A percentile compares a stretch with the other conserved stretches of the same genome.
These are phyloP conservation scores for Helleia helle DNA, from an alignment of 2,888 invertebrate genomes.

Conservation along the genomic window DNA sequence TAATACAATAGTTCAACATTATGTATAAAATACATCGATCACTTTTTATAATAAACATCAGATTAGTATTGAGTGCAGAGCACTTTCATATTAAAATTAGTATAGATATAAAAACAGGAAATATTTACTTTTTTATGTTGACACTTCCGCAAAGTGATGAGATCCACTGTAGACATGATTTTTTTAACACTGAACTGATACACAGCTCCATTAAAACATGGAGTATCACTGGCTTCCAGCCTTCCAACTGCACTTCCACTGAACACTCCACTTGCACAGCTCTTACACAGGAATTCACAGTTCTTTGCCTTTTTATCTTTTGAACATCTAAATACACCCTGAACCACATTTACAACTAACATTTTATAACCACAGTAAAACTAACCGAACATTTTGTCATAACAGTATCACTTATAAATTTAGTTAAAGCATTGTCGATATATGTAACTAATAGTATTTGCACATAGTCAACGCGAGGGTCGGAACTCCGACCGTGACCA, in stretches of 20 bases:
- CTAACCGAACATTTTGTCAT: slow-evolving; percentile 38
- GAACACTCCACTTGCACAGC: slow-evolving; percentile 54
- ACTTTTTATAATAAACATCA: background rate
- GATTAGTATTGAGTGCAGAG: background rate
- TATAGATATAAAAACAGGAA: slow-evolving; percentile 43
- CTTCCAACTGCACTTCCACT: slow-evolving; percentile 39
- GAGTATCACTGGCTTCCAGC: slow-evolving; percentile 31
- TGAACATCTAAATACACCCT: slow-evolving; percentile 62
- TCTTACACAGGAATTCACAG: slow-evolving; percentile 43
- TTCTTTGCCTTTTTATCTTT: slow-evolving; percentile 46
- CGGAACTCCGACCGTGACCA: slow-evolving; percentile 52
- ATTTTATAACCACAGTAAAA: slow-evolving; percentile 55
- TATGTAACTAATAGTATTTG: slow-evolving; percentile 54
- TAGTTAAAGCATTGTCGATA: slow-evolving; percentile 74
- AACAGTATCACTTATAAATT: slow-evolving; percentile 56
- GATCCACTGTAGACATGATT: slow-evolving; percentile 22
- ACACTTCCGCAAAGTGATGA: slow-evolving; percentile 30
- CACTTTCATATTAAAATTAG: slow-evolving; percentile 31
- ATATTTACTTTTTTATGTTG: slow-evolving; percentile 58
- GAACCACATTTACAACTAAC: slow-evolving; percentile 57
- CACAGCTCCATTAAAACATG: slow-evolving; percentile 37
- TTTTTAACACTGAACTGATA: slow-evolving; percentile 41
- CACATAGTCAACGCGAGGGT: slow-evolving; percentile 40
- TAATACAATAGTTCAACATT: too few relatives aligned
- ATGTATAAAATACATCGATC: background rate